Base-by-base conservation (phyloP, 2,888 invertebrate genomes). In the Eurytoma adleriae region DNA sequence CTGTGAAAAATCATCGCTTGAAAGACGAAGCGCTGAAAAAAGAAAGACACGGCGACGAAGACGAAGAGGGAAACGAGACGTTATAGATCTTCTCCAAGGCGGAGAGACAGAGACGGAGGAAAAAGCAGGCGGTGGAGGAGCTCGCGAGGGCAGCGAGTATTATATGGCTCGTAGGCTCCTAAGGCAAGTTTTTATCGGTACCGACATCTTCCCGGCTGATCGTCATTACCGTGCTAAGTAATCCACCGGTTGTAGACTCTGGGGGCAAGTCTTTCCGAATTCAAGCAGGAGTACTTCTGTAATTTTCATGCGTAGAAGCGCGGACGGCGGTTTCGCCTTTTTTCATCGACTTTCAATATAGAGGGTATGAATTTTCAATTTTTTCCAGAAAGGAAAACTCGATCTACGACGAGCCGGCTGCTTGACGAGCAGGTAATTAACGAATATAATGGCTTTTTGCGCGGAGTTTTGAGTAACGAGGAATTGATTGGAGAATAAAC, bases 191-290 rank as follows among this genome's bases (percentile, higher is more conserved):
- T 89, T 89, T 89, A 90, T 89, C 89, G 84, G 18, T 83, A 83
- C 87, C 86, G 88, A 89, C 89, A 90, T 90, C 89, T 89, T 88
- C 87, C 50, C 87, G 84, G 85, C 86, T 86, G 87, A 88, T 88
- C 89, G 88, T 89, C 89, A 89, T 90, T 90, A 89, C 89, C 86
- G 86, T 84, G 86, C 88, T 89, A 89, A 88, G 76, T 78, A 81
- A 79, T 88, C 86, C 87, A 83, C 85, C 84, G 84, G 14, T 24
- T 7, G 52, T 18, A 20, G 54, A 56, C 56, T 67, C 68, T 72
- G 62, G 52, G 48, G 54, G 67, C 59, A 68, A 50, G 64, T 48
- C 62, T 73, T 30, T 79, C 62, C 68, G 68, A 69, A 79, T 78
- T 73, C 78, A 73, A 16, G 18, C 57, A 20, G 18, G 20, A n/a